Evolutionary conservation across 2,113 vertebrate genomes (phyloP), one percentile per base, ranked within the genome.

Genomic region (Serilophus lunatus): DNA sequence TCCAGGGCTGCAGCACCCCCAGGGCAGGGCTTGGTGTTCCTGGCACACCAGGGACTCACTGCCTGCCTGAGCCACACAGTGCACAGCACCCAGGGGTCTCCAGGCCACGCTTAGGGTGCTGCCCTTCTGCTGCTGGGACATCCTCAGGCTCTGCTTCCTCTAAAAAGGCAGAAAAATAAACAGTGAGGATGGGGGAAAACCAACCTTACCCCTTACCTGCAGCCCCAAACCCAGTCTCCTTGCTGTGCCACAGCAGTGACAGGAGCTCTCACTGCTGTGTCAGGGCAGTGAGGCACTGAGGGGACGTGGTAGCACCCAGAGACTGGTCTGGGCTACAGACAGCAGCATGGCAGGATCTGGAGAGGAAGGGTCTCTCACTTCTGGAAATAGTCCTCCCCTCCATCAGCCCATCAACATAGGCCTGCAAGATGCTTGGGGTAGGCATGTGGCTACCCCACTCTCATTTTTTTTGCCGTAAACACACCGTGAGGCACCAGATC

Each of bases 31-130:
- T 49, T 1, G 3, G n/a, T n/a, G n/a, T n/a, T n/a, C 35, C 24
- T 0, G 0, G 78, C 53, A 50, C 50, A 10, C 38, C 3, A 1
- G 49, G 57, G 63, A 79, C 17, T 22, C 64, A 44, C 0, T 0
- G 53, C 54, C 70, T 69, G n/a, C 60, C 75, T 29, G 36, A 54
- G 28, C 64, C 50, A 54, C 64, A 28, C 59, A 23, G 29, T 35
- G 44, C 84, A 45, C 18, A 56, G 77, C 40, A 66, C 50, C 56
- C 61, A 10, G 36, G 86, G 61, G 64, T 78, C 50, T 26, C 25
- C 57, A 31, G 68, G 6, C 20, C 18, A 40, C 4, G 12, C 53
- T n/a, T 68, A 68, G 44, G 33, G 24, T 75, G 69, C 66, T 4
- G 1, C 56, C 24, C 38, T 85, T 59, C 59, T 88, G 9, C 70